A percentile compares a stretch with the other conserved stretches of the same genome.
These are phyloP conservation scores for Subacronicta megacephala DNA, from an alignment of 2,888 invertebrate species.

Conservation along the genomic window DNA sequence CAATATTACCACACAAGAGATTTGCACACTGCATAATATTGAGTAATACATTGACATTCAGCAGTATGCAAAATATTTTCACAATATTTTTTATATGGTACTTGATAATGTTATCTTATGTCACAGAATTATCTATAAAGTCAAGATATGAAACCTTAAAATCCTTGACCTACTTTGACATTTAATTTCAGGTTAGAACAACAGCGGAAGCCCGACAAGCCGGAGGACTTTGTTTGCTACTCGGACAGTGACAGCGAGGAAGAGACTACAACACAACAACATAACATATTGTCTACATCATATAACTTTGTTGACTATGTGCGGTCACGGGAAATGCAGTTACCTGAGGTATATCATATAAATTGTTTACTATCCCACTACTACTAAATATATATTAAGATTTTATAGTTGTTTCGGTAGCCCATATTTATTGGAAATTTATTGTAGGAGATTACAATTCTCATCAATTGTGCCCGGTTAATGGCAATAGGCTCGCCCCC, in stretches of 20 bases:
- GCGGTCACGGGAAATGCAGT: slow-evolving; percentile 93
- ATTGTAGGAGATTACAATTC: no score
- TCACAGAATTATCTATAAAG: not conserved
- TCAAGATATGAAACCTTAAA: not conserved
- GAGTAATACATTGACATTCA: not conserved
- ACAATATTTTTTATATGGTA: not conserved
- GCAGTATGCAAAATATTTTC: not conserved
- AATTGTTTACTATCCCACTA: no score
- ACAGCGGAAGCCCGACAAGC: slow-evolving; percentile 95
- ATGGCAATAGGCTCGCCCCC: no score
- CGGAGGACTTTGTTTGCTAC: slow-evolving; percentile 97
- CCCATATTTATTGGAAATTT: no score
- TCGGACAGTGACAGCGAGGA: slow-evolving; percentile 97
- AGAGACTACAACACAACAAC: slow-evolving; percentile 93
- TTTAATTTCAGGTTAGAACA: slow-evolving; percentile 90
- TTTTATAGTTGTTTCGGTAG: no score
- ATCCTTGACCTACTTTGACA: slow-evolving; percentile 22
- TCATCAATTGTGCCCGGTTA: no score
- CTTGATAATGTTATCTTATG: not conserved
- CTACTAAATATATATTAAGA: no score
- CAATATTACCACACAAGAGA: slow-evolving; percentile 1
- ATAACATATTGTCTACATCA: slow-evolving; percentile 93
- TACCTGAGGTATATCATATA: slow-evolving; percentile 89
- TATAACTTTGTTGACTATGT: slow-evolving; percentile 96
- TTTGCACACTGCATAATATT: not conserved